Evolutionary conservation across 2,113 vertebrate genomes (phyloP), one percentile per base, ranked within the genome.

Genomic region (Jaculus jaculus): DNA sequence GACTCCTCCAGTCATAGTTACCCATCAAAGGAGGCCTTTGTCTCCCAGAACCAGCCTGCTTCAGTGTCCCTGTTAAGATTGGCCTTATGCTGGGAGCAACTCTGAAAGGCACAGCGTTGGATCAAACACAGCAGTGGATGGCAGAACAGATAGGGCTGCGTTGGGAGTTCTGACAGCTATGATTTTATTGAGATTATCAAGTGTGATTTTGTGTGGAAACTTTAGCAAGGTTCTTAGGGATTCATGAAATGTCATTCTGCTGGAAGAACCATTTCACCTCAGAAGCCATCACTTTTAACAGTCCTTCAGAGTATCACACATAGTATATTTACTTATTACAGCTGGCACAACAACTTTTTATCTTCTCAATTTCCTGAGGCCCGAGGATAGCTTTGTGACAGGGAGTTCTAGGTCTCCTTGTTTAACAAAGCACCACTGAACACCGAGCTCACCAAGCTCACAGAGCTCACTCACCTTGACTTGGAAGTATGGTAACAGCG

Each of bases 1-100:
- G 30, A 83, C 42, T 63, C 23, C 5, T 81, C 15, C 7, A 54
- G n/a, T 51, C 32, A 69, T 39, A 88, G 18, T 3, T 2, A 0
- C 4, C 8, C 16, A 2, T 51, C 28, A 68, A 84, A 54, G 8
- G 23, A 69, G 18, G 23, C 21, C 8, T 3, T 0, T 0, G 0
- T 26, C 30, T 78, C 4, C 28, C 6, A 61, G 92, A 32, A 24
- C 1, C 0, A 39, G 6, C 30, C 24, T 58, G 17, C 26, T 42
- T 60, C 78, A 15, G 68, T 37, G 1, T 72, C 23, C 54, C 34
- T 5, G 9, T 26, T 1, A 26, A 39, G 39, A 28, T 63, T 32
- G 5, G 18, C 34, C 66, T 72, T 21, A n/a, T 74, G n/a, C 65
- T 74, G 3, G 65, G 16, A 89, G 42, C 63, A 81, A 7, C 2